These are phyloP conservation scores for Solea senegalensis DNA, from an alignment of 2,113 vertebrate species.

Conservation along the genomic window DNA sequence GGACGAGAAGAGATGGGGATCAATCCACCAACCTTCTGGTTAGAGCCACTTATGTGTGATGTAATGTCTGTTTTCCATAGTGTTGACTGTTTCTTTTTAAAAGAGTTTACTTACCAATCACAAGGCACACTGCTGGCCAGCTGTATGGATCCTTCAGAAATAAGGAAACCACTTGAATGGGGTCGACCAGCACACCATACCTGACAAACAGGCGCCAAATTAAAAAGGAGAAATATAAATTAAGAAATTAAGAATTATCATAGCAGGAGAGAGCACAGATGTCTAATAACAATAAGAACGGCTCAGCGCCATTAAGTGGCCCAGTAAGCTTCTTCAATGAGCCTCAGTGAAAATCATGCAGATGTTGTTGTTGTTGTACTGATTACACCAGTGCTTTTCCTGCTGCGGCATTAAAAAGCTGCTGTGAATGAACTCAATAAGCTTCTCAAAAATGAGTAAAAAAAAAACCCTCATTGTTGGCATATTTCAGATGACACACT, in stretches of 20 bases:
- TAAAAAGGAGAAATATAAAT: not conserved
- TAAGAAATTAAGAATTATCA: not conserved
- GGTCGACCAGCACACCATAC: conserved; percentile 90
- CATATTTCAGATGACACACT: conserved; percentile 1
- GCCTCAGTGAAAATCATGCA: not conserved
- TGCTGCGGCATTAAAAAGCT: not conserved
- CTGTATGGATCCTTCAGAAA: conserved; percentile 91
- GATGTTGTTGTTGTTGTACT: not conserved
- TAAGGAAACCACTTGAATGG: conserved; percentile 89
- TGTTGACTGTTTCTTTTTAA: not conserved
- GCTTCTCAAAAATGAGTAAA: not conserved
- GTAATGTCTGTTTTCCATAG: not conserved
- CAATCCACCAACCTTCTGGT: not conserved
- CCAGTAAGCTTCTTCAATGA: not conserved
- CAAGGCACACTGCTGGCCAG: conserved; percentile 88
- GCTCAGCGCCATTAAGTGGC: not conserved
- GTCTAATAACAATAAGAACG: not conserved
- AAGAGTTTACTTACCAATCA: conserved; percentile 83
- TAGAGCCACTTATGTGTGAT: not conserved
- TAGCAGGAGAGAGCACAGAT: not conserved
- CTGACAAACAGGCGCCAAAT: conserved; percentile 61
- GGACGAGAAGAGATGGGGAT: not conserved
- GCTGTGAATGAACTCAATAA: not conserved
- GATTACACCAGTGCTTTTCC: not conserved
- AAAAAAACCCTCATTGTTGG: not conserved